Evolutionary conservation across 2,797 vertebrate genomes (phyloP), one percentile per base, ranked within the genome.

Genomic region (Chiloscyllium punctatum): DNA sequence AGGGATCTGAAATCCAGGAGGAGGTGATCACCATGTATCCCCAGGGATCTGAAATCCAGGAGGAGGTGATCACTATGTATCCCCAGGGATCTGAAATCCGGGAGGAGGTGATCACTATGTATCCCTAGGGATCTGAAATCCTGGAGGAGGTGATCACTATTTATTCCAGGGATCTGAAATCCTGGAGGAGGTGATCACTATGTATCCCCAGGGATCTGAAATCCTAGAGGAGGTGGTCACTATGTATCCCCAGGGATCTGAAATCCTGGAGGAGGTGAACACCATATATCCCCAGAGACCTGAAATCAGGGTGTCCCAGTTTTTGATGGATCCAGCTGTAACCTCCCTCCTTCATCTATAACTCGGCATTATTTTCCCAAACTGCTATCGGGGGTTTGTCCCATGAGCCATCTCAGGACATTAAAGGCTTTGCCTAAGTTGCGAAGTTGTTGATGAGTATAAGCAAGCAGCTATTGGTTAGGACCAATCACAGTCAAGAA

Each of bases 321-420:
- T 21, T 4, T 6, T 4, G 4, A 5, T n/a, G 5, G 3, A 0
- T n/a, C 77, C 16, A 4, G 15, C 77, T 16, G 0, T 0, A 13
- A 37, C 3, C 4, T 37, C 4, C n/a, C n/a, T 18, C 16, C 37
- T 8, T 16, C 3, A 37, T 3, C n/a, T 23, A 18, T 5, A 42
- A 79, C n/a, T 37, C n/a, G 6, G 33, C n/a, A n/a, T 37, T 3
- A n/a, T 79, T n/a, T 79, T 79, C 6, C 4, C 79, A 42, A 18
- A 84, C 7, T 8, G 42, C 4, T 84, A 23, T 0, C 8, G 37
- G 37, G 37, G 16, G 42, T 13, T 53, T 53, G 25, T 25, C 84
- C n/a, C 53, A 23, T 6, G 42, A 87, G 11, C 8, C 48, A 27
- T 23, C 86, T 27, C 8, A 11, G 48, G 2, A 27, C 21, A 11